Evolutionary conservation across 2,797 vertebrate genomes (phyloP), one percentile per base, ranked within the genome.

Genomic region (Enoplosus armatus): DNA sequence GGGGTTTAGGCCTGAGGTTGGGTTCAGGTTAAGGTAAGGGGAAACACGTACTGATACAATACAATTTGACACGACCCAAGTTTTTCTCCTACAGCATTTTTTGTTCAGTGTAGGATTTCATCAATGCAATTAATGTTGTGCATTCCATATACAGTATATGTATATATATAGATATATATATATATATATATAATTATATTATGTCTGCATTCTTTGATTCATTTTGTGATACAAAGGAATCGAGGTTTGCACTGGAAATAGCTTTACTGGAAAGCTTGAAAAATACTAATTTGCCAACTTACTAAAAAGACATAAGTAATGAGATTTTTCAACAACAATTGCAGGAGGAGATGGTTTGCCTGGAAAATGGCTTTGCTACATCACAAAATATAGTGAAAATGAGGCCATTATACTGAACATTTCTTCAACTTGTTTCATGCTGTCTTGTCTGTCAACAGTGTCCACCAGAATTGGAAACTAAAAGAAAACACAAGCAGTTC

Each of bases 391-490:
- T 29, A 10, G n/a, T n/a, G 8, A 48, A 54, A 61, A 51, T 10
- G 5, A 56, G 50, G 8, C 14, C 15, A 37, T 47, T 37, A 15
- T 2, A 27, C 5, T 0, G 3, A 48, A 7, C 12, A 1, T 50
- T 48, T 63, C 29, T 66, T 62, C 41, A 29, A 6, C 50, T 68
- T 16, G 27, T 56, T 41, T 48, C 33, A 11, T 12, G 27, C 68
- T 75, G 41, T 69, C 35, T 51, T n/a, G 50, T 41, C 76, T 70
- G 54, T 82, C 37, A 67, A 5, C 48, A 39, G 14, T 27, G 26
- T 39, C 55, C 33, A 53, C n/a, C 60, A 48, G 29, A 56, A 27
- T 5, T 71, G 47, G 54, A 77, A 78, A 76, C 66, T 27, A 50
- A 33, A 43, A 15, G 24, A 37, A 75, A 81, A 77, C 43, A 29